A percentile compares a stretch with the other conserved stretches of the same genome.
phyloP scores from a whole-genome alignment of 2,113 vertebrate genomes.

The Austrofundulus limnaeus region DNA sequence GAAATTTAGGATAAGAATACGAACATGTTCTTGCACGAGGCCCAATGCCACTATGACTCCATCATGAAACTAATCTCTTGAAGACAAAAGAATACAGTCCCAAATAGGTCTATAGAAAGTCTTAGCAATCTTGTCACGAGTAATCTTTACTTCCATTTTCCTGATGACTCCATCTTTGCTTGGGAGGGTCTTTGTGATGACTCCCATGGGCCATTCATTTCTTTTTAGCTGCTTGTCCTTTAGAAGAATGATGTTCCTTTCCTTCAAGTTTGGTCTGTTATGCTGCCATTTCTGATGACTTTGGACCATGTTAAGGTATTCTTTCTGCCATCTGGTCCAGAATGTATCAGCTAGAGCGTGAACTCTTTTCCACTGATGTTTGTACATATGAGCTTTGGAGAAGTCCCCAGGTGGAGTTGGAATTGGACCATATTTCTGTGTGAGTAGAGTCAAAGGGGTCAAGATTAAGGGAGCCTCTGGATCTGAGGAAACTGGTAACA shows the following conservation, averaged over 20 bases:
- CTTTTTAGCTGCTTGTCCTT: neutral
- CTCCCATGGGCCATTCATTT: neutral
- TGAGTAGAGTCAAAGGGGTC: neutral
- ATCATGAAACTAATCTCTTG: too few species aligned
- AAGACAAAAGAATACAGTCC: neutral
- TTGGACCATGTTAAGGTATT: neutral
- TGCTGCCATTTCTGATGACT: neutral
- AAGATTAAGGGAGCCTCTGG: neutral
- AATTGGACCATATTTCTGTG: neutral
- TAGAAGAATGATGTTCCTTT: neutral
- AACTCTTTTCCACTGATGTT: slow-evolving; percentile 5
- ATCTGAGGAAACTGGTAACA: neutral
- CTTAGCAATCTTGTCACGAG: too few species aligned
- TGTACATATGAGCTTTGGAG: slow-evolving; percentile 3
- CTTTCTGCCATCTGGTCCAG: neutral
- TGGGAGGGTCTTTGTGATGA: neutral
- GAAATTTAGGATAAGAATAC: too few species aligned
- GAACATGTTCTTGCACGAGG: too few species aligned
- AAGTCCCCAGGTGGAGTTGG: neutral
- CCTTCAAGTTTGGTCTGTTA: neutral
- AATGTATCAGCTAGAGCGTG: neutral
- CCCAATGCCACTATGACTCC: slow-evolving; percentile 3
- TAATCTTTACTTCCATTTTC: neutral
- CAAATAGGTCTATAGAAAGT: neutral
- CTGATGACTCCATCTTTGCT: neutral